Base-by-base conservation (phyloP, 2,888 invertebrate species). In the Drosophila borborema region DNA sequence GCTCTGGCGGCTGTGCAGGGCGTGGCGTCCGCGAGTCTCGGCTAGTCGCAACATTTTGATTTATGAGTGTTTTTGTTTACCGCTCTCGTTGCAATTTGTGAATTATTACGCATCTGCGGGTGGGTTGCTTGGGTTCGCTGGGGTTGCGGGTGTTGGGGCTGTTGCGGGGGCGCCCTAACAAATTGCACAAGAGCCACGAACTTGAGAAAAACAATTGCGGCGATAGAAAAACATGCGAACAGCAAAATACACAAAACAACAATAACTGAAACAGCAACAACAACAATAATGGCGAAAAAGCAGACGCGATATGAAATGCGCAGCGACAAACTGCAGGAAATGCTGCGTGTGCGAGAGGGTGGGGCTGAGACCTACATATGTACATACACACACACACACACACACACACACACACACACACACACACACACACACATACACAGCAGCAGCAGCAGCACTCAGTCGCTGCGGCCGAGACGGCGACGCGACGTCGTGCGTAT, bases 1-100 rank as follows among this genome's bases (percentile, higher is more conserved):
- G 23, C 23, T 23, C 23, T 20, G 9, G 10, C 36, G 58, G 20
- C 58, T n/a, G 38, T 20, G 18, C 38, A 18, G 81, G 86, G 83
- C 86, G 86, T 81, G 74, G 74, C 86, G 81, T 60, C 86, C 49
- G 18, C 43, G 40, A 63, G 85, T 82, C 80, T 81, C 68, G 63
- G 43, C 63, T 43, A 41, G 60, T 45, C 65, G 66, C 85, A 58
- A 71, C 56, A 63, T 74, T 71, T 55, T 84, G 85, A 85, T 85
- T 84, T 82, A 87, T 84, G 84, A 59, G 43, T 85, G 87, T 87
- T 87, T 87, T 85, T 87, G 85, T 85, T 85, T 85, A 87, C 87
- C 84, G 70, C 82, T 75, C 60, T 74, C 60, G 72, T 40, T 72
- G 82, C 74, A 78, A 78, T 84, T 75, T 84, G 75, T 86, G 82